phyloP scores from a whole-genome alignment of 2,888 invertebrate species.

The Apoda limacodes region DNA sequence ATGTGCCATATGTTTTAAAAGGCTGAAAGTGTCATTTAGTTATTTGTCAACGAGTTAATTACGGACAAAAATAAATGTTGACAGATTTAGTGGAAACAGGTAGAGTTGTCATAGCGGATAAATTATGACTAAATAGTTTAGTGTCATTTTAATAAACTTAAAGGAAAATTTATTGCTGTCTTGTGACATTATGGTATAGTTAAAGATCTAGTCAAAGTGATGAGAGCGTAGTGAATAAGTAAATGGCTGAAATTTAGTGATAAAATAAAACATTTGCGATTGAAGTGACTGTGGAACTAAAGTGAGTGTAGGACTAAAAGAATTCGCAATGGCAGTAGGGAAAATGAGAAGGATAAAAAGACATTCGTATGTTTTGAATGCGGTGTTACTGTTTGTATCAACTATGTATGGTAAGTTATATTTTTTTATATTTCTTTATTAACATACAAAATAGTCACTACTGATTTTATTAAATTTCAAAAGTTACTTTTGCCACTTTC shows the following conservation, averaged over 20 bases:
- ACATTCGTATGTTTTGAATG: slow-evolving; percentile 55
- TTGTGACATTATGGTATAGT: too few species aligned
- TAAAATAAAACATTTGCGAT: slow-evolving; percentile 15
- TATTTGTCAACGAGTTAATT: slow-evolving; percentile 62
- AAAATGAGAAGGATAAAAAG: slow-evolving; percentile 45
- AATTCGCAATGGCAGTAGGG: slow-evolving; percentile 55
- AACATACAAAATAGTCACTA: too few species aligned
- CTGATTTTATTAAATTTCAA: too few species aligned
- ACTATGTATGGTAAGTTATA: slow-evolving; percentile 65
- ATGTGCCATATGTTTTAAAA: slow-evolving; percentile 45
- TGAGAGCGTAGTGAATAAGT: slow-evolving; percentile 22
- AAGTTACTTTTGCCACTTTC: too few species aligned
- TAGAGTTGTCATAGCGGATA: slow-evolving; percentile 33
- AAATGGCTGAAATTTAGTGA: slow-evolving; percentile 26
- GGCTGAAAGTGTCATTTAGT: slow-evolving; percentile 43
- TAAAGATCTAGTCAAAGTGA: too few species aligned
- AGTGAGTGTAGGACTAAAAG: slow-evolving; percentile 48
- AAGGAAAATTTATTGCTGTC: slow-evolving; percentile 9
- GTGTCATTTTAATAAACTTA: slow-evolving; percentile 29
- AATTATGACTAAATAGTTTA: slow-evolving; percentile 42
- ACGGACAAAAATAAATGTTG: slow-evolving; percentile 44
- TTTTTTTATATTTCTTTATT: too few species aligned
- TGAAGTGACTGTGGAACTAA: slow-evolving; percentile 47
- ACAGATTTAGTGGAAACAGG: slow-evolving; percentile 47
- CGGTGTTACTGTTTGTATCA: slow-evolving; percentile 47